Evolutionary conservation across 1,140 invertebrate species (phyloP).

Genomic region (Eupristina koningsbergeri): DNA sequence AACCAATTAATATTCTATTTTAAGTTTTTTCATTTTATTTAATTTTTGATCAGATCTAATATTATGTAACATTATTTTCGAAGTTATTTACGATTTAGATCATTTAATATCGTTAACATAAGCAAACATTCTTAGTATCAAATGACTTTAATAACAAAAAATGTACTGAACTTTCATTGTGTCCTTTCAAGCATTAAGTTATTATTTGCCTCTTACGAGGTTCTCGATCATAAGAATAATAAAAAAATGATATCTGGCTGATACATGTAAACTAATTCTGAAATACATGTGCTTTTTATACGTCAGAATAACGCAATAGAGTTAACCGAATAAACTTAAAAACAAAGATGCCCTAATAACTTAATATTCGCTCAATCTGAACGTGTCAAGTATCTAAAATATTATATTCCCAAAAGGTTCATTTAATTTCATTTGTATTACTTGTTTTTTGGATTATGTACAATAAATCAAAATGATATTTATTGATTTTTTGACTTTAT

Average conservation of each 20-base stretch:
- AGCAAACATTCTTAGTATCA: not conserved
- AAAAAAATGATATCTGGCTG: not conserved
- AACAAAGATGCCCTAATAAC: not conserved
- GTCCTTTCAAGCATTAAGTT: conserved; percentile 22
- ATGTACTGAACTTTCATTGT: conserved; percentile 28
- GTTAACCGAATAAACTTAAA: too few relatives aligned
- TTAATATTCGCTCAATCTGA: not conserved
- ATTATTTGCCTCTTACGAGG: conserved; percentile 27
- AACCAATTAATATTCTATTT: not conserved
- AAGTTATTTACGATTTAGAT: conserved; percentile 7
- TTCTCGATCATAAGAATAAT: not conserved
- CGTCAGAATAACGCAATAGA: too few relatives aligned
- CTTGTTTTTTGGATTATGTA: not conserved
- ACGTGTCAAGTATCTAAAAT: not conserved
- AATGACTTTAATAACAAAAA: not conserved
- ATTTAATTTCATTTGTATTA: not conserved
- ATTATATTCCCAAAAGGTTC: not conserved
- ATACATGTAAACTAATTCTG: not conserved
- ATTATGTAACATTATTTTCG: not conserved
- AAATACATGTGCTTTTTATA: not conserved
- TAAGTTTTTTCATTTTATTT: not conserved
- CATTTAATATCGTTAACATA: conserved; percentile 29
- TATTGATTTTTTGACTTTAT: not conserved
- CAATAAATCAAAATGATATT: not conserved
- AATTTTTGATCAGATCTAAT: not conserved